These are phyloP conservation scores for Columbina picui DNA, from an alignment of 2,113 vertebrate species.

Conservation along the genomic window DNA sequence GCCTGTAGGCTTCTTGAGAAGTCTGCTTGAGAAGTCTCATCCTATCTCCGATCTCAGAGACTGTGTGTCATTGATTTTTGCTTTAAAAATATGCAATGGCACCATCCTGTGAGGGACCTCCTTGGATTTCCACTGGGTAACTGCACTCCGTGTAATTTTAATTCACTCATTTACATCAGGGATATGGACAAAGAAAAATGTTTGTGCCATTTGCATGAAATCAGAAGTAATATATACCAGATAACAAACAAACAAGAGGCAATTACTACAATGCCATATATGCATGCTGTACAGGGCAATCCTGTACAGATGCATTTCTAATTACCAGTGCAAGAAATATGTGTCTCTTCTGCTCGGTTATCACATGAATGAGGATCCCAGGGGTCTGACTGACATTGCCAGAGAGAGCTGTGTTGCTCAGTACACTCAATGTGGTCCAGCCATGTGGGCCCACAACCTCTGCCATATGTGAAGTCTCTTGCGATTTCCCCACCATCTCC, in stretches of 20 bases:
- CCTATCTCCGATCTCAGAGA: neutral
- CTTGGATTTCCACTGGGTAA: neutral
- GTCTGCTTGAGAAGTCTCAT: neutral
- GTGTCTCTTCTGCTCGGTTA: slow-evolving; percentile 54
- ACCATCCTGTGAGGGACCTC: neutral
- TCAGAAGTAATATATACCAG: neutral
- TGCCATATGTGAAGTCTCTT: neutral
- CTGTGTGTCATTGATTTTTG: neutral
- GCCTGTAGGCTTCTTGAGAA: neutral
- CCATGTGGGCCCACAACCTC: slow-evolving; percentile 41
- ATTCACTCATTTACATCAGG: neutral
- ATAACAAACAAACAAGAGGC: neutral
- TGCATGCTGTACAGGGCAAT: neutral
- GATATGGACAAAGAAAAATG: neutral
- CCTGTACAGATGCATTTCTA: neutral
- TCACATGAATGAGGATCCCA: slow-evolving; percentile 48
- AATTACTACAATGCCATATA: neutral
- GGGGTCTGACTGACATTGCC: slow-evolving; percentile 59
- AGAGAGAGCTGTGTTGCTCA: slow-evolving; percentile 17
- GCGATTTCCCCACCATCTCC: neutral
- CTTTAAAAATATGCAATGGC: neutral
- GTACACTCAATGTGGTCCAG: slow-evolving; percentile 48
- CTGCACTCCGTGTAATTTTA: neutral
- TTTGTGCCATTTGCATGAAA: neutral
- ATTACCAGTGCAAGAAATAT: slow-evolving; percentile 55